These are phyloP conservation scores for Anabas testudineus DNA, from an alignment of 2,797 vertebrate genomes.

Conservation along the genomic window DNA sequence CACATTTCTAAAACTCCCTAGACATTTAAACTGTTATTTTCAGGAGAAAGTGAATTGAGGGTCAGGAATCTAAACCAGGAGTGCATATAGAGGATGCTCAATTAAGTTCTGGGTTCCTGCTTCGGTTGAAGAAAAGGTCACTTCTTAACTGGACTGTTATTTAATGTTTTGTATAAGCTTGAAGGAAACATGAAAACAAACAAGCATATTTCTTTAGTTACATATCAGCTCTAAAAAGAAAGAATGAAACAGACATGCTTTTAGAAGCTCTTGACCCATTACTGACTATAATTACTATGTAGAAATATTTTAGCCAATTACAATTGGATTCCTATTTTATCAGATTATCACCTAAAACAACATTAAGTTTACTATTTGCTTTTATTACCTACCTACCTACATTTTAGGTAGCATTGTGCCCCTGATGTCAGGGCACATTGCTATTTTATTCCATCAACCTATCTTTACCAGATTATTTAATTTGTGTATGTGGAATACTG, in stretches of 20 bases:
- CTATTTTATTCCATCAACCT: too few relatives aligned
- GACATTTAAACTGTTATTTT: constrained; percentile 13
- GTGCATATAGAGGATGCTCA: background rate
- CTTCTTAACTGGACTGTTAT: background rate
- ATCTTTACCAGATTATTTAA: too few relatives aligned
- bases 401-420: too few relatives aligned
- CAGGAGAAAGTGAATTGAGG: constrained; percentile 9
- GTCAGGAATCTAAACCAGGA: constrained; percentile 5
- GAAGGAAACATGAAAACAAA: background rate
- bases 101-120: background rate
- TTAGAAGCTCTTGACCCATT: background rate
- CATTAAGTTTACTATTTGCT: too few relatives aligned
- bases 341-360: too few relatives aligned
- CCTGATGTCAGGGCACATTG: too few relatives aligned
- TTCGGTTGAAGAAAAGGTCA: too few relatives aligned
- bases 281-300: too few relatives aligned
- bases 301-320: too few relatives aligned
- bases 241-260: background rate
- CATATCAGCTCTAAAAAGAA: background rate
- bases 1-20: constrained; percentile 26
- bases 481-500: too few relatives aligned
- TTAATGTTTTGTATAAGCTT: background rate
- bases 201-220: background rate
- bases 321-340: too few relatives aligned
- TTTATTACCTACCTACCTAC: too few relatives aligned